Base-by-base conservation (phyloP, 1,140 invertebrate genomes). In the Aethina tumida region DNA sequence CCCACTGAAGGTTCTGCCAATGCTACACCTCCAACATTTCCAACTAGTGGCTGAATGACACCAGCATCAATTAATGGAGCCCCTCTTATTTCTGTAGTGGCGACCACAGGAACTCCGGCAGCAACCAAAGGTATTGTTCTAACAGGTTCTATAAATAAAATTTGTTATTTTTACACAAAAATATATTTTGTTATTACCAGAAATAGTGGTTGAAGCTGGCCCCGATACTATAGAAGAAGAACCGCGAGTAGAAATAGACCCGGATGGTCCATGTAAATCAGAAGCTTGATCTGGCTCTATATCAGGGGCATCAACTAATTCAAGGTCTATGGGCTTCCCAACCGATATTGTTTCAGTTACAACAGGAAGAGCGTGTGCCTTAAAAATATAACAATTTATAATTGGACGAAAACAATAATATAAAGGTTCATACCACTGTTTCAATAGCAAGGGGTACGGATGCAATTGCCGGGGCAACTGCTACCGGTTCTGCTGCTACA, bases 201-300 rank as follows among this genome's bases (percentile, higher is more conserved):
- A 47, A 22, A 58, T 52, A 16, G 55, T 58, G 6, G 51, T 58
- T 15, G 55, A 58, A 22, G 55, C 49, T 21, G 55, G 55, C 5
- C 55, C 55, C 33, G 55, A 49, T 5, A 58, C 35, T 14, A 58
- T 45, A 6, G 51, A 53, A 32, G 48, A 34, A 2, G 51, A 55
- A 15, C 55, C 55, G 32, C 49, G 47, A 0, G 51, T 55, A 12
- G 48, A 50, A 39, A 58, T 55, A 12, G 47, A 47, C 34, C 55
- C 55, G 28, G 55, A 58, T 10, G 55, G 55, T 4, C 55, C 55
- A 21, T 52, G 30, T 9, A 58, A 35, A 24, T 58, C 53, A 8
- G 49, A 46, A 20, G 41, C 47, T 33, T 55, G 46, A 9, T 52
- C 39, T 9, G 43, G 35, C 34, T 52, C 46, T n/a, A 50, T 35